Percentiles rank a stretch among this genome's conserved stretches.
These are phyloP conservation scores for Cyaniris semiargus DNA, from an alignment of 2,888 invertebrate genomes.

Conservation along the genomic window DNA sequence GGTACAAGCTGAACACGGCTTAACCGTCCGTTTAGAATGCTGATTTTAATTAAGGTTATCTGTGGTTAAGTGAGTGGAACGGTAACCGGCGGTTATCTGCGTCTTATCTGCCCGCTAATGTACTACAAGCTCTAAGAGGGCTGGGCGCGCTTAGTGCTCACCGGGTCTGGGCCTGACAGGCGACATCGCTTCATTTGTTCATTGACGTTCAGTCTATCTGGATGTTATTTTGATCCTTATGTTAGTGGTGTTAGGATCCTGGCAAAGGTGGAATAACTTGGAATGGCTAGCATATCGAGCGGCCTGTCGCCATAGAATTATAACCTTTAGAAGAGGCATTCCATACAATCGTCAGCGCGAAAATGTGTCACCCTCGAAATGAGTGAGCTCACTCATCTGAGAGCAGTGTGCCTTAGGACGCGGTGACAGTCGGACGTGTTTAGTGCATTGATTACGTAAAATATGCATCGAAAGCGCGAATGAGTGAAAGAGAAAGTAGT, in stretches of 20 bases:
- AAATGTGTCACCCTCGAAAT: too few relatives aligned
- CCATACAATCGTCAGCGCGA: too few relatives aligned
- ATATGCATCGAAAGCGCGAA: too few relatives aligned
- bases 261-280: background rate
- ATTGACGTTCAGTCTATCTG: background rate
- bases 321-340: too few relatives aligned
- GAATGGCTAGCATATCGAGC: background rate
- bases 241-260: background rate
- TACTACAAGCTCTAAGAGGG: conserved; percentile 10
- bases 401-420: too few relatives aligned
- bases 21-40: conserved; percentile 34
- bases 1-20: conserved; percentile 12
- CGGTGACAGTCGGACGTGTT: too few relatives aligned
- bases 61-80: conserved; percentile 36
- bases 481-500: too few relatives aligned
- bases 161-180: background rate
- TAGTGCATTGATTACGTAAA: too few relatives aligned
- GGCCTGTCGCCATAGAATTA: background rate
- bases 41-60: conserved; percentile 40
- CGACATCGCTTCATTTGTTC: conserved; percentile 23
- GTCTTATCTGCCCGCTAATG: conserved; percentile 29
- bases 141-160: conserved; percentile 10
- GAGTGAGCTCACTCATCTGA: too few relatives aligned
- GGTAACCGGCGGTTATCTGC: conserved; percentile 38
- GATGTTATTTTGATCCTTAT: background rate